These are phyloP conservation scores for Doryteuthis pealeii DNA, from an alignment of 1,140 invertebrate species.

Conservation along the genomic window DNA sequence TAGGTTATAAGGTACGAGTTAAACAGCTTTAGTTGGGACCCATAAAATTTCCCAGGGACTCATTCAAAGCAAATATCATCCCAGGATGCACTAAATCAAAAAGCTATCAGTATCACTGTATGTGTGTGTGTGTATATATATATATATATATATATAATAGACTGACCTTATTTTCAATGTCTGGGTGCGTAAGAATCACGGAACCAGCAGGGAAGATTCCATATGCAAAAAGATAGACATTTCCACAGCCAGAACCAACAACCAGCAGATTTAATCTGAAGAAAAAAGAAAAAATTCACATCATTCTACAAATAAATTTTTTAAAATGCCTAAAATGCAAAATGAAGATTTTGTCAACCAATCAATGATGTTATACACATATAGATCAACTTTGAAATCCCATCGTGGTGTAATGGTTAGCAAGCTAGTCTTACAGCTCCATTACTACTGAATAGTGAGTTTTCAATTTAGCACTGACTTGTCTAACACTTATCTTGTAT, in stretches of 20 bases:
- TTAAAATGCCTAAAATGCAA: not conserved
- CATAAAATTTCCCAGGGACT: too few species aligned
- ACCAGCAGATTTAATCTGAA: slow-evolving; percentile 73
- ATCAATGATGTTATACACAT: not conserved
- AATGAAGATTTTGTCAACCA: not conserved
- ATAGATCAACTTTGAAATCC: not conserved
- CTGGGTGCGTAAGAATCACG: slow-evolving; percentile 61
- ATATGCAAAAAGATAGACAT: slow-evolving; percentile 77
- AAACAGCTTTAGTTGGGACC: too few species aligned
- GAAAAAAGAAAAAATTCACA: slow-evolving; percentile 11
- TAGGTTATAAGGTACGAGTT: too few species aligned
- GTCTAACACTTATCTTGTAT: too few species aligned
- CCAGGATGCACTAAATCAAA: too few species aligned
- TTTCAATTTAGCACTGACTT: not conserved
- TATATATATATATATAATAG: too few species aligned
- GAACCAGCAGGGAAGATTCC: slow-evolving; percentile 79
- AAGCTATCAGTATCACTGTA: too few species aligned
- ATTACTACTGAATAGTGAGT: too few species aligned
- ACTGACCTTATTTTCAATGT: slow-evolving; percentile 4
- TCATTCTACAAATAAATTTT: slow-evolving; percentile 1
- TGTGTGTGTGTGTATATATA: too few species aligned
- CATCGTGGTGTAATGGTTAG: not conserved
- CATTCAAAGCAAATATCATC: too few species aligned
- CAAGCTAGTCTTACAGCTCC: too few species aligned
- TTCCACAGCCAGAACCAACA: slow-evolving; percentile 74